Evolutionary conservation across 2,113 vertebrate species (phyloP).

Genomic region (Chauna torquata): DNA sequence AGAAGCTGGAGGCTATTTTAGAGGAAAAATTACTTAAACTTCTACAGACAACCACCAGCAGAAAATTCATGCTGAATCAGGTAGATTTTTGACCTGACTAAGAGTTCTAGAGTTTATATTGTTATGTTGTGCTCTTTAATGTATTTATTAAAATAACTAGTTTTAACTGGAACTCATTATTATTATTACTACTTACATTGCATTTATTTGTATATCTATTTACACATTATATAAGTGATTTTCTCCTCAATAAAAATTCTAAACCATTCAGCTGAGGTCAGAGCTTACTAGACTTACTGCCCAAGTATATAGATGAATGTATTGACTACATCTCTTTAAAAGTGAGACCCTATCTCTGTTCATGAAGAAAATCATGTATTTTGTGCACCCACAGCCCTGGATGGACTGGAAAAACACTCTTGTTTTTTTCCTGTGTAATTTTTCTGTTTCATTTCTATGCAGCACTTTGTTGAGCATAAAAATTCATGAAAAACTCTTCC

Average conservation of each 20-base stretch:
- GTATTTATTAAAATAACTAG: not conserved
- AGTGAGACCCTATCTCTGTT: not conserved
- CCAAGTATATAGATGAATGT: not conserved
- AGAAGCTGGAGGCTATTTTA: not conserved
- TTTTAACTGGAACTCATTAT: not conserved
- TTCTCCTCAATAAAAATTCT: not conserved
- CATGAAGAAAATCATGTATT: not conserved
- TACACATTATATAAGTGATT: not conserved
- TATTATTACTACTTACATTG: not conserved
- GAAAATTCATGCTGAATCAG: not conserved
- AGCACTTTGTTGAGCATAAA: not conserved
- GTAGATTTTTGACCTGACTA: not conserved
- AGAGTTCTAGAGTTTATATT: not conserved
- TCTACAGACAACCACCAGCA: not conserved
- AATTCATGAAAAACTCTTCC: not conserved
- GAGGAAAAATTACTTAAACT: not conserved
- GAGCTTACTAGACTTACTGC: not conserved
- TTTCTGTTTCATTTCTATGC: not conserved
- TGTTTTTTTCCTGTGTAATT: rapidly evolving
- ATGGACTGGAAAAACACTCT: not conserved
- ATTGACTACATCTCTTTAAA: not conserved
- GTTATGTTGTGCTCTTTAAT: not conserved
- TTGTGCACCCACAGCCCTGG: not conserved
- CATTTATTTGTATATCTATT: not conserved
- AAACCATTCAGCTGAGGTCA: not conserved